phyloP scores from a whole-genome alignment of 2,797 vertebrate species.

The Gymnoscopelus microlampas region DNA sequence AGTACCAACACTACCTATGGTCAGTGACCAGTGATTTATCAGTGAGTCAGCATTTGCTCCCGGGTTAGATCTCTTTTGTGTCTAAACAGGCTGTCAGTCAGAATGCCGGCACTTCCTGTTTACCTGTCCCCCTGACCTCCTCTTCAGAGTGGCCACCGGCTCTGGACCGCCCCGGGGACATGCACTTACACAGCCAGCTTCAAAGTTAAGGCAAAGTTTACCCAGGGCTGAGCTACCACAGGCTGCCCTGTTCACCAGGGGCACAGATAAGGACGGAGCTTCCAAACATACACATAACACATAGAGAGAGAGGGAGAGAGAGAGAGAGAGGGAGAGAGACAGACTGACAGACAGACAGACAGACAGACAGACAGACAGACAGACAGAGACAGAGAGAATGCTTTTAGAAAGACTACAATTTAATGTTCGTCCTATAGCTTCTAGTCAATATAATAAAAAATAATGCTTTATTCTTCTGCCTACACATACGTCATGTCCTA shows the following conservation, averaged over 20 bases:
- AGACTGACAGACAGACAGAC: neutral
- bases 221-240: slow-evolving; percentile 79
- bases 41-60: slow-evolving; percentile 58
- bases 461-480: too few species aligned
- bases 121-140: slow-evolving; percentile 80
- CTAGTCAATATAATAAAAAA: too few species aligned
- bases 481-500: too few species aligned
- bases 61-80: slow-evolving; percentile 75
- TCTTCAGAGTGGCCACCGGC: slow-evolving; percentile 67
- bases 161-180: slow-evolving; percentile 66
- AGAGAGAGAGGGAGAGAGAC: slow-evolving; percentile 14
- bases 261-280: slow-evolving; percentile 72
- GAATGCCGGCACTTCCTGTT: slow-evolving; percentile 75
- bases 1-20: neutral
- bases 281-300: slow-evolving; percentile 71
- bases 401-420: too few species aligned
- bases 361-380: neutral
- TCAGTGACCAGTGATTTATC: slow-evolving; percentile 61
- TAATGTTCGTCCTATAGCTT: too few species aligned
- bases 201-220: slow-evolving; percentile 82
- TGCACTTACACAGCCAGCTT: slow-evolving; percentile 72
- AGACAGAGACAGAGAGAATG: slow-evolving; percentile 48
- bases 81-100: slow-evolving; percentile 79
- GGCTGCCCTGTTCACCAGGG: slow-evolving; percentile 66
- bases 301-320: slow-evolving; percentile 58